Evolutionary conservation across 1,140 invertebrate species (phyloP).

Genomic region (Pristionchus pacificus): DNA sequence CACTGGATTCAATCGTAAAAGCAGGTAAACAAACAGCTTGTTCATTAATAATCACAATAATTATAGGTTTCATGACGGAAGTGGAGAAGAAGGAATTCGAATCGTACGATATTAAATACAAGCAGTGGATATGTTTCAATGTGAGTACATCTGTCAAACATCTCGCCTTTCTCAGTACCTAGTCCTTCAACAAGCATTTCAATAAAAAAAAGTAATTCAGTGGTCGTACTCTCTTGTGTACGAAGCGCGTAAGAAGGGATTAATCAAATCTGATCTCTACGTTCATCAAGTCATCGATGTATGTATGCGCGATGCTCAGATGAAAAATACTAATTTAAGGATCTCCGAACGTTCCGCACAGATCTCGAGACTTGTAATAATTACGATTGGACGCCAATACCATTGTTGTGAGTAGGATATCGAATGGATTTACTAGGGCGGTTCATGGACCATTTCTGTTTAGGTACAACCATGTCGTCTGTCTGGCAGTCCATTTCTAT

Average conservation of each 20-base stretch:
- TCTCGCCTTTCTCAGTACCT: too few species aligned
- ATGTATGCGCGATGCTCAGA: not conserved
- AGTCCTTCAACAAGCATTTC: too few species aligned
- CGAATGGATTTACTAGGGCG: not conserved
- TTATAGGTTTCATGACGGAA: constrained; percentile 45
- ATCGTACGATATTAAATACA: constrained; percentile 37
- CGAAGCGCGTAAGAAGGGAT: not conserved
- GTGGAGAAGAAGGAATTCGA: constrained; percentile 41
- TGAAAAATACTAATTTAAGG: too few species aligned
- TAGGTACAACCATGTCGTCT: constrained; percentile 58
- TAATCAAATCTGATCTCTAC: not conserved
- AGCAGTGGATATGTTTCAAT: not conserved
- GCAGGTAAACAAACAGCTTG: too few species aligned
- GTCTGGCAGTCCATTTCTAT: constrained; percentile 52
- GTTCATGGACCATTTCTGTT: not conserved
- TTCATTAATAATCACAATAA: too few species aligned
- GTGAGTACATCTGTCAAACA: too few species aligned
- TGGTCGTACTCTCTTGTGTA: not conserved
- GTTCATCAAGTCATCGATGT: not conserved
- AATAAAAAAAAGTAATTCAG: too few species aligned
- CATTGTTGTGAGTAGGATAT: constrained; percentile 61
- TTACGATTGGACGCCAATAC: constrained; percentile 63
- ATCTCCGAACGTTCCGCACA: constrained; percentile 1
- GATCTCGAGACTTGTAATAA: constrained; percentile 1
- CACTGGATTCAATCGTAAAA: constrained; percentile 53